Evolutionary conservation across 2,113 vertebrate species (phyloP).

Genomic region (Acanthochromis polyacanthus): DNA sequence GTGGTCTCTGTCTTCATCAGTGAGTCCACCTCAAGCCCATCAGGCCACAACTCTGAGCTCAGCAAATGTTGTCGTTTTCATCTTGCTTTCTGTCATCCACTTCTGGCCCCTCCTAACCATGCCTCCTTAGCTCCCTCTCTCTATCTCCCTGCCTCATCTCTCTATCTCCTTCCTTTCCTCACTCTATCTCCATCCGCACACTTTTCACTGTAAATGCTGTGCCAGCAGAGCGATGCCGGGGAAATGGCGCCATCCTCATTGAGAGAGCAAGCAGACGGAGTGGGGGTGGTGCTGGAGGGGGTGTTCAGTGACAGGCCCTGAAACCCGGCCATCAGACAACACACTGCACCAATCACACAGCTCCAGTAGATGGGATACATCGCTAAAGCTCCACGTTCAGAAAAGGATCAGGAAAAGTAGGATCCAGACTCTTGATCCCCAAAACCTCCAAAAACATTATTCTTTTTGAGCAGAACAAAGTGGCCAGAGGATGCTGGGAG

Average conservation of each 20-base stretch:
- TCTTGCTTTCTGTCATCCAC: conserved; percentile 71
- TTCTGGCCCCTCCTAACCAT: conserved; percentile 57
- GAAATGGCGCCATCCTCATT: conserved; percentile 71
- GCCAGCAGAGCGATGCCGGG: conserved; percentile 68
- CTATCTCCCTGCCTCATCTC: conserved; percentile 70
- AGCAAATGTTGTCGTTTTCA: conserved; percentile 74
- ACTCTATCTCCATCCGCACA: conserved; percentile 68
- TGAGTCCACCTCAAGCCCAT: conserved; percentile 52
- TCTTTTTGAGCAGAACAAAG: conserved; percentile 57
- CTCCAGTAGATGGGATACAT: conserved; percentile 51
- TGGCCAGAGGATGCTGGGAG: conserved; percentile 34
- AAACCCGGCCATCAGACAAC: conserved; percentile 70
- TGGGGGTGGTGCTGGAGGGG: conserved; percentile 58
- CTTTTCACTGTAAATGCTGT: conserved; percentile 70
- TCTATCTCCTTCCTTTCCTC: conserved; percentile 51
- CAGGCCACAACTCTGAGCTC: conserved; percentile 69
- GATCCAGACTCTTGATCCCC: conserved; percentile 34
- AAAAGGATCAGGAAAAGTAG: conserved; percentile 53
- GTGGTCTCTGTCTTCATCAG: conserved; percentile 44
- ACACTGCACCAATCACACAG: conserved; percentile 61
- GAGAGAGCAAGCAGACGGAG: conserved; percentile 61
- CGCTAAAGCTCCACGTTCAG: conserved; percentile 52
- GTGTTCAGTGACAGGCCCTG: conserved; percentile 61
- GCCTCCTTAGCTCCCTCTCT: conserved; percentile 48
- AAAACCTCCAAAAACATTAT: conserved; percentile 38